Evolutionary conservation across 2,888 invertebrate species (phyloP), one percentile per base, ranked within the genome.

Genomic region (Drosophila ustulata): DNA sequence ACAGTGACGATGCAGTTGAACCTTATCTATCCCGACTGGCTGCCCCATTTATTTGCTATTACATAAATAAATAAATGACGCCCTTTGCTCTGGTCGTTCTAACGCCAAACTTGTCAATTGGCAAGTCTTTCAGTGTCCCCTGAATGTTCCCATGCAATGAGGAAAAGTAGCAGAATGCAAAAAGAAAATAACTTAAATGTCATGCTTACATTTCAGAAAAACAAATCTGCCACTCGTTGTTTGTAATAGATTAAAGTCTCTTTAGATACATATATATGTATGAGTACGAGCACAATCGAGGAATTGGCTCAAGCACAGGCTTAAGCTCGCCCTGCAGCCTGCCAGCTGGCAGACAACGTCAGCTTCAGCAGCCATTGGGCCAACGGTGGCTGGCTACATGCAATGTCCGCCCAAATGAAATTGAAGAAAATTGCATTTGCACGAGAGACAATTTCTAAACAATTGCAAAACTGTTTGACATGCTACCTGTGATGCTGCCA

Each of bases 401-500:
- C 74, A 70, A 71, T 77, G 79, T 82, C 82, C 88, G 82, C 83
- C 85, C 86, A 83, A 85, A 83, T 86, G 81, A 85, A 85, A 85
- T 85, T 83, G 83, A 88, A 88, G 86, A 85, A 88, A 89, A 88
- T 88, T 88, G 89, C 89, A 88, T 89, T 88, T 75, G 75, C 75
- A 75, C 75, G 82, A 79, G 89, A 85, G 89, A 87, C 89, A 89
- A 90, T 89, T 87, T 87, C 83, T 88, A 89, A 90, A 89, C 90
- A 89, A 90, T 90, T 89, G 89, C 82, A 82, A 82, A 88, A 88
- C 88, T 84, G 87, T 85, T 89, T 89, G 89, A 88, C 88, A 90
- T 73, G 77, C 73, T 74, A 80, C 78, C 81, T 79, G 84, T 78
- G 78, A 74, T 80, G 78, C 86, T 86, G 88, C 85, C 87, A 81